Evolutionary conservation across 2,888 invertebrate genomes (phyloP).

Genomic region (Tetanocera ferruginea): DNA sequence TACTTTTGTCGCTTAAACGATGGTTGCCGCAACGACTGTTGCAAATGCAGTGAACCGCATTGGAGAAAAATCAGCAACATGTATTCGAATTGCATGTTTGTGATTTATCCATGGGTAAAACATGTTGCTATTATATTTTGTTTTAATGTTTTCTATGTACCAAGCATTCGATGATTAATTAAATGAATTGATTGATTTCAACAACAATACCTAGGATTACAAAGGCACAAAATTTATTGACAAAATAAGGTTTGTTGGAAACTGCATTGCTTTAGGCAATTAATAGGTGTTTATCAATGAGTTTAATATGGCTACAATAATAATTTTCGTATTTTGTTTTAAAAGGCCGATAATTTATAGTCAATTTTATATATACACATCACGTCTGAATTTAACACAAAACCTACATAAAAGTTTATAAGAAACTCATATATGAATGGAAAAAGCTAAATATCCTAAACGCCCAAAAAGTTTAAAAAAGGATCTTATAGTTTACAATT

Average conservation of each 20-base stretch:
- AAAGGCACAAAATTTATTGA: neutral
- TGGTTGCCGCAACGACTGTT: conserved; percentile 15
- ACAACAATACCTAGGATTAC: neutral
- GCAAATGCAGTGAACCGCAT: conserved; percentile 1
- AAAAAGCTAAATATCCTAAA: too few relatives aligned
- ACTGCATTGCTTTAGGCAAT: neutral
- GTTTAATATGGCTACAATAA: neutral
- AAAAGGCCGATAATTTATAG: too few relatives aligned
- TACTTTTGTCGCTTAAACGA: neutral
- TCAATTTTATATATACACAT: too few relatives aligned
- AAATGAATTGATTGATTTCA: neutral
- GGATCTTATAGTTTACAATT: too few relatives aligned
- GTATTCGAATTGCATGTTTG: conserved; percentile 3
- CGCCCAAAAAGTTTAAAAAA: too few relatives aligned
- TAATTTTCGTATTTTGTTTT: too few relatives aligned
- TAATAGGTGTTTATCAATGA: neutral
- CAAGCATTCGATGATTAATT: neutral
- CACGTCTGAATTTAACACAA: too few relatives aligned
- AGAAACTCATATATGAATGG: too few relatives aligned
- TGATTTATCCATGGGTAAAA: conserved; percentile 4
- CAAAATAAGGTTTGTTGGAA: neutral
- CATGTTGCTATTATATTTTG: conserved; percentile 4
- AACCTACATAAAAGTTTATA: too few relatives aligned
- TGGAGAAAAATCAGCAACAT: neutral
- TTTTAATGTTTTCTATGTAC: neutral